Base-by-base conservation (phyloP, 2,888 invertebrate species). In the Pyralis farinalis region DNA sequence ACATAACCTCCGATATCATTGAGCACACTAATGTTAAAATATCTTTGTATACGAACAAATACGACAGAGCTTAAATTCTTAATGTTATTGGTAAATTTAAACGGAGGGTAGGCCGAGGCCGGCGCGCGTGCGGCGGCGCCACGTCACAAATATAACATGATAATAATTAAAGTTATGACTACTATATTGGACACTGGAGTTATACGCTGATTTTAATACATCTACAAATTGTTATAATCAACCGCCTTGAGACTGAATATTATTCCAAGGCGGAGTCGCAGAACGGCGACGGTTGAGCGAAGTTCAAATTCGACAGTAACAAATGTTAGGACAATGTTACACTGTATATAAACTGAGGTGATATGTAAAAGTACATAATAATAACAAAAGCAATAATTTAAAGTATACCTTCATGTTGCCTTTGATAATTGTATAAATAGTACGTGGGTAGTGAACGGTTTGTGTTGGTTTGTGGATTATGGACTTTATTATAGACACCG, bases 331-430 rank as follows among this genome's bases (percentile, higher is more conserved):
- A 53, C 42, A 59, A 58, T 63, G 57, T 58, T 58, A 68, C 71
- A 67, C 70, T 79, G 79, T 84, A 80, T 72, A 83, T 85, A 84
- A 72, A 71, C 67, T 68, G 71, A 72, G 75, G 86, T 86, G 86
- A 86, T 87, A 86, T 84, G 70, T 84, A 77, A 78, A n/a, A 84
- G 75, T 84, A 85, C 81, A 83, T 84, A 71, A 70, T 64, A 54
- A 63, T 73, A 71, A 85, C 83, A 82, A 79, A 87, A 88, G 87
- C 87, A 87, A 88, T 87, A 87, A 86, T 80, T 86, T 87, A 16
- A 86, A 81, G 87, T 88, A 87, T 88, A 88, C 88, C 83, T 84
- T 85, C 79, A 82, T 77, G 87, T 86, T 88, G 87, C 87, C 87
- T 88, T 88, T 76, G 69, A 70, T 71, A 70, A 16, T 16, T 65